Base-by-base conservation (phyloP, 53 echinoderm and acorn worm genomes). In the Apostichopus leukothele region DNA sequence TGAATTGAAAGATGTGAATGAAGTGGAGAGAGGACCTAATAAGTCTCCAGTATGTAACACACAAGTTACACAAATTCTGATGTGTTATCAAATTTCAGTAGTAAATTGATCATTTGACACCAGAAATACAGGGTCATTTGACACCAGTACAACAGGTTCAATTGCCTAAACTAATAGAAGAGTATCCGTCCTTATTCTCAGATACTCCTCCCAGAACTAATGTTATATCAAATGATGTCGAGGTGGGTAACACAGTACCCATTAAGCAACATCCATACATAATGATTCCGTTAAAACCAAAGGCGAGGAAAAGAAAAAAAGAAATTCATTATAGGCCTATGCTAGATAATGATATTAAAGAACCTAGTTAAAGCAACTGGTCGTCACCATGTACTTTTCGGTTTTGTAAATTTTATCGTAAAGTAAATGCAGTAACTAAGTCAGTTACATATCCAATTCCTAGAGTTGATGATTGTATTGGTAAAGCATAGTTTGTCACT, bases 181-280 rank as follows among this genome's bases (percentile, higher is more conserved):
- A 7, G 51, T 86, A 73, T 73, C 73, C 52, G 14, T 23, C 13
- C 5, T 67, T 94, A 61, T 91, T 91, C 86, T 9, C 81, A 16
- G 93, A 93, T 89, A 39, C 53, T 2, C 91, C 89, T 21, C 3
- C 51, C 14, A 54, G 9, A 4, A 73, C 87, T 50, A 50, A 68
- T 23, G 51, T 73, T 39, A 74, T 20, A 13, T 86, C 5, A n/a
- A 22, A 86, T 86, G 74, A 67, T 86, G 55, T 73, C 0, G 20
- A 27, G 27, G 50, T 66, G 53, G 21, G 71, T 9, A 5, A 23
- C 74, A 22, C 55, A 55, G 21, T 18, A 22, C 87, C 87, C 20
- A 86, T 86, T 7, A 86, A 86, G 27, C 87, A 86, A 25, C 87
- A 86, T 67, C 74, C 87, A 27, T 86, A 86, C 87, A 86, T 61